A percentile compares a stretch with the other conserved stretches of the same genome.
phyloP scores from a whole-genome alignment of 2,888 invertebrate genomes.

The Acronicta aceris region DNA sequence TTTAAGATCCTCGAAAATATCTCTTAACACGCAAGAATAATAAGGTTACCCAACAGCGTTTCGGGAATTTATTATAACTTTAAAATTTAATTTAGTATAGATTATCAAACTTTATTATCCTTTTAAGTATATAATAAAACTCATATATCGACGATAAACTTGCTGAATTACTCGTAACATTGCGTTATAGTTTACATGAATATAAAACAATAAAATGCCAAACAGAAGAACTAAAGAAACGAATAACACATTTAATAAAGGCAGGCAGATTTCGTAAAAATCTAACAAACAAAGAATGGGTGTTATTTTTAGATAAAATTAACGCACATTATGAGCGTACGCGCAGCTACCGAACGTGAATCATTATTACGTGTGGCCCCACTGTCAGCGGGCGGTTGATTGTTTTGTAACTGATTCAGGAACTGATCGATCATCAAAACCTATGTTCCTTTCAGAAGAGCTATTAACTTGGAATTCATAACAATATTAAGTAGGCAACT shows the following conservation, averaged over 20 bases:
- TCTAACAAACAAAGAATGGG: constrained; percentile 85
- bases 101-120: constrained; percentile 47
- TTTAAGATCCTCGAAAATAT: not conserved
- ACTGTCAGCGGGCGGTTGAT: constrained; percentile 53
- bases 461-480: no score
- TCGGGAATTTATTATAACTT: not conserved
- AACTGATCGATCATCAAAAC: not conserved
- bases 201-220: constrained; percentile 59
- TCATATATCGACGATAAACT: constrained; percentile 57
- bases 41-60: constrained; percentile 4
- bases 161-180: constrained; percentile 51
- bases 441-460: no score
- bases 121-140: constrained; percentile 57
- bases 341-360: constrained; percentile 81
- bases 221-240: constrained; percentile 54
- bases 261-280: constrained; percentile 84
- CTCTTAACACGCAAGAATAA: constrained; percentile 2
- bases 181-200: constrained; percentile 52
- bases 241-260: constrained; percentile 70
- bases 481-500: no score
- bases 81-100: constrained; percentile 23
- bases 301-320: constrained; percentile 88
- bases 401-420: not conserved
- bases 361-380: constrained; percentile 69
- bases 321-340: constrained; percentile 85